Evolutionary conservation across 2,888 invertebrate genomes (phyloP).

Genomic region (Saturnia pavonia): DNA sequence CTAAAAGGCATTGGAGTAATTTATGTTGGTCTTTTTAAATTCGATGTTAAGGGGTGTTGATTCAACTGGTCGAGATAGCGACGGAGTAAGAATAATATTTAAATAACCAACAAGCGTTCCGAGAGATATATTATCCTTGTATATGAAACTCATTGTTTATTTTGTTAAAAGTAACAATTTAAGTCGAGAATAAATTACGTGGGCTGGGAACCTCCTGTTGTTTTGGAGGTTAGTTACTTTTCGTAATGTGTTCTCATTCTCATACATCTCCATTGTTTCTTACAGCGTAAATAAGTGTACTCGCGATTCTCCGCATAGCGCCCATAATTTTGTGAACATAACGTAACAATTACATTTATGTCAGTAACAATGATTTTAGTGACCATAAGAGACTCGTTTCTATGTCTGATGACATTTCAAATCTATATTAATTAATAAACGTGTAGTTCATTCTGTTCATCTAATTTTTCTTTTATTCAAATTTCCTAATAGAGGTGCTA

Average conservation of each 20-base stretch:
- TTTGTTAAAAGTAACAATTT: conserved; percentile 10
- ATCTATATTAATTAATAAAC: no score
- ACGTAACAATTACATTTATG: no score
- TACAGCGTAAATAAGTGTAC: not conserved
- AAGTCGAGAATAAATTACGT: not conserved
- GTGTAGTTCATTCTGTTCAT: no score
- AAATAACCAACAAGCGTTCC: conserved; percentile 32
- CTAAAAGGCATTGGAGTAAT: conserved; percentile 58
- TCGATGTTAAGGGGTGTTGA: conserved; percentile 57
- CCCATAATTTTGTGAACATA: no score
- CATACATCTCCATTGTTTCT: not conserved
- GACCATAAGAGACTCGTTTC: no score
- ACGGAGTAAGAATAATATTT: conserved; percentile 52
- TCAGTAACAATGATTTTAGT: no score
- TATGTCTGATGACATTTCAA: no score
- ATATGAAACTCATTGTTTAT: conserved; percentile 20
- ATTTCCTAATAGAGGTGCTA: no score
- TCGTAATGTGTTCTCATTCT: not conserved
- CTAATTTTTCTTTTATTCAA: no score
- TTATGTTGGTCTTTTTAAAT: conserved; percentile 60
- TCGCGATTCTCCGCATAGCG: no score
- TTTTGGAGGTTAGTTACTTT: not conserved
- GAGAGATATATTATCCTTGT: conserved; percentile 15
- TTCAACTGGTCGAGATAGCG: conserved; percentile 63
- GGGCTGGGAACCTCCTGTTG: not conserved